Conservation (phyloP, 2,888 invertebrate species). For the Stomorhina lunata region DNA sequence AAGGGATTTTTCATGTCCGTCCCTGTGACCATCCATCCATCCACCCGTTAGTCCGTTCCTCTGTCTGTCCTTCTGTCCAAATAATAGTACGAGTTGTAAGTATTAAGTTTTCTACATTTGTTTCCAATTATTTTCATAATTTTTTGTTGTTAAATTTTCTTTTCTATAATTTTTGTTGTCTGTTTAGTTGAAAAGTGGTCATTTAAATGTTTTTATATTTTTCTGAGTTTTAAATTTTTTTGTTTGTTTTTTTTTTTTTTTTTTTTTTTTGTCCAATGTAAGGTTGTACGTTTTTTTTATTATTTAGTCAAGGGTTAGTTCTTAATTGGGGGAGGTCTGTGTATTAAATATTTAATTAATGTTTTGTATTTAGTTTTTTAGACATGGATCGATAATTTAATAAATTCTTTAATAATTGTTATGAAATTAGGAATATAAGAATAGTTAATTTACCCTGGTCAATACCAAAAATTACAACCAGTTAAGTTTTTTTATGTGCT, state of each 20-base stretch:
- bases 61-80: neutral
- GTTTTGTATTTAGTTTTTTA: neutral
- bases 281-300: neutral
- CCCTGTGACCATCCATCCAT: neutral
- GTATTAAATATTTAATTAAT: conserved; percentile 10
- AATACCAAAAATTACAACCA: no score
- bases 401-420: neutral
- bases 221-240: neutral
- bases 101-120: neutral
- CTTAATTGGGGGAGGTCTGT: conserved; percentile 48
- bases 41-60: neutral
- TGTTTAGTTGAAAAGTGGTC: conserved; percentile 42
- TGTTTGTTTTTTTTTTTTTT: conserved; percentile 10
- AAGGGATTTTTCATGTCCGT: neutral
- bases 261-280: conserved; percentile 5
- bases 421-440: neutral
- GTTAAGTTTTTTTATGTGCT: no score
- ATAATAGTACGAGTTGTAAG: neutral
- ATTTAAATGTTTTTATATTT: conserved; percentile 31
- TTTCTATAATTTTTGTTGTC: conserved; percentile 4
- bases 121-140: conserved; percentile 11
- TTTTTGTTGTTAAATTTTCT: neutral
- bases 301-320: conserved; percentile 39
- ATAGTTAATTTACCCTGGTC: no score
- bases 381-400: conserved; percentile 19